Evolutionary conservation across 2,797 vertebrate species (phyloP).

Genomic region (Lindbergichthys nudifrons): DNA sequence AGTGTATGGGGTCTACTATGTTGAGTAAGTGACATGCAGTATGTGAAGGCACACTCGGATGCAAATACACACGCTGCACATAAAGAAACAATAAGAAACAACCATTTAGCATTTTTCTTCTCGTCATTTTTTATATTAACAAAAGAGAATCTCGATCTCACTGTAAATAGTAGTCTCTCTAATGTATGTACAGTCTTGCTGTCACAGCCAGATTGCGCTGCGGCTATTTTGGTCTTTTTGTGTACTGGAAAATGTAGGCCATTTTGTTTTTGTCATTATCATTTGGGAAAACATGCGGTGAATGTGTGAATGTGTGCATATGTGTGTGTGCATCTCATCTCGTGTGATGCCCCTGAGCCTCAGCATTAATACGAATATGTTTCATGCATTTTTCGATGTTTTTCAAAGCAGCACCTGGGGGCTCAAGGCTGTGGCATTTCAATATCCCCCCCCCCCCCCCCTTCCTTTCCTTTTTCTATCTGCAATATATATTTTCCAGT

Average conservation of each 20-base stretch:
- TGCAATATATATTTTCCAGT: conserved; percentile 31
- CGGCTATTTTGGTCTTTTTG: conserved; percentile 46
- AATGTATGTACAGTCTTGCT: conserved; percentile 8
- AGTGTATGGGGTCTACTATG: conserved; percentile 99
- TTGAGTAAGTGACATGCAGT: conserved; percentile 92
- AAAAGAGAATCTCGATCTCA: conserved; percentile 22
- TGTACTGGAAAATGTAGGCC: conserved; percentile 59
- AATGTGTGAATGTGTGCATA: neutral
- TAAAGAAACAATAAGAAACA: neutral
- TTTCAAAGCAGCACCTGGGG: conserved; percentile 72
- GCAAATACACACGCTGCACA: neutral
- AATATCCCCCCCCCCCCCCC: conserved; percentile 8
- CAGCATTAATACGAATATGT: conserved; percentile 66
- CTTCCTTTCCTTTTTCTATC: conserved; percentile 33
- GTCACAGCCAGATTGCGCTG: conserved; percentile 23
- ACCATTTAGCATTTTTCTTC: neutral
- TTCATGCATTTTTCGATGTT: conserved; percentile 68
- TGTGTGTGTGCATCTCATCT: conserved; percentile 28
- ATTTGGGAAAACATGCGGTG: conserved; percentile 40
- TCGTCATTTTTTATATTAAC: conserved; percentile 14
- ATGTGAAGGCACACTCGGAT: neutral
- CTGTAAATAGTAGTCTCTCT: conserved; percentile 33
- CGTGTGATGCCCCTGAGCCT: conserved; percentile 40
- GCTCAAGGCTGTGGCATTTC: conserved; percentile 39
- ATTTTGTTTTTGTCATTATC: conserved; percentile 62